These are phyloP conservation scores for Panorpa germanica DNA, from an alignment of 2,888 invertebrate genomes.

Conservation along the genomic window DNA sequence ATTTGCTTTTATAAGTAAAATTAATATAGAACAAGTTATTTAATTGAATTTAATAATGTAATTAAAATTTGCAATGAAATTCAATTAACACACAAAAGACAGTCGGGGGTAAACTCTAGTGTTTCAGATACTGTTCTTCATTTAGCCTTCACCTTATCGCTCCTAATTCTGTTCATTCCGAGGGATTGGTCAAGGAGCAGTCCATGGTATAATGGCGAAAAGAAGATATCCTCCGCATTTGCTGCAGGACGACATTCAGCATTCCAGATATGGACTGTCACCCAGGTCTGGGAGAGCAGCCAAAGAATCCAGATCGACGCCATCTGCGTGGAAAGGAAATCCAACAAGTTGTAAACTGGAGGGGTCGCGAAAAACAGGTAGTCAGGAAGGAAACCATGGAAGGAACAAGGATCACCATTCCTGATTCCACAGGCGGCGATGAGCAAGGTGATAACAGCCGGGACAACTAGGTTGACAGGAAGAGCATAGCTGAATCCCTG, in stretches of 20 bases:
- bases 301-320: constrained; percentile 66
- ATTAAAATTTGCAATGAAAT: too few species aligned
- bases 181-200: constrained; percentile 70
- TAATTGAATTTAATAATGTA: too few species aligned
- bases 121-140: too few species aligned
- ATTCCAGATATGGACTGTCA: constrained; percentile 70
- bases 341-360: constrained; percentile 31
- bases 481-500: constrained; percentile 76
- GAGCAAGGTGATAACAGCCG: constrained; percentile 48
- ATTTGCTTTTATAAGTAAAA: too few species aligned
- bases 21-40: too few species aligned
- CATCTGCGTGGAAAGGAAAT: constrained; percentile 38
- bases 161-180: constrained; percentile 58
- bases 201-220: constrained; percentile 67
- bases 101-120: too few species aligned
- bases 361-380: constrained; percentile 77
- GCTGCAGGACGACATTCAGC: constrained; percentile 69
- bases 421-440: constrained; percentile 45
- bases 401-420: constrained; percentile 44
- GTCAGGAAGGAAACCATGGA: constrained; percentile 47
- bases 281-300: constrained; percentile 73
- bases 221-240: constrained; percentile 66
- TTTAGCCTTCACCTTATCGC: constrained; percentile 27
- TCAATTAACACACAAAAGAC: too few species aligned
- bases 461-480: constrained; percentile 59